Base-by-base conservation (phyloP, 1,140 invertebrate species). In the Adoxophyes honmai region DNA sequence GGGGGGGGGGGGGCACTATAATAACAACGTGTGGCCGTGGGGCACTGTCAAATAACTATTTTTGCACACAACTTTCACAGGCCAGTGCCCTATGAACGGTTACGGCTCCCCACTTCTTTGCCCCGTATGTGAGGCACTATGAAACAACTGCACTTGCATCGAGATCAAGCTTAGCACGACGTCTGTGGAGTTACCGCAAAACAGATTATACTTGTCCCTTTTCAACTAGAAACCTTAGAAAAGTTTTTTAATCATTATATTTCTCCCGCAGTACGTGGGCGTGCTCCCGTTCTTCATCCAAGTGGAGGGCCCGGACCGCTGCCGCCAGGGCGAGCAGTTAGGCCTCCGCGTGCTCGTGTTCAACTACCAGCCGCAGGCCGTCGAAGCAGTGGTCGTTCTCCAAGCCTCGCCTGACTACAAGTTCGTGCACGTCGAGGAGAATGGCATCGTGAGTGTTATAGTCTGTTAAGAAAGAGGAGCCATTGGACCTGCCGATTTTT, bases 251-350 rank as follows among this genome's bases (percentile, higher is more conserved):
- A 39, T 39, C 13, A 39, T n/a, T 35, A 21, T 16, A 1, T 55
- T 70, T n/a, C n/a, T n/a, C n/a, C n/a, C 72, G 8, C 78, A 93
- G 86, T 97, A 97, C 80, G 91, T 94, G 28, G 96, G 95, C 2
- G 93, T 96, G 0, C 89, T 97, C 13, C 96, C 96, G 16, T 98
- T 99, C 91, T 98, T 95, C 81, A 98, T 99, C 42, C 97, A 96
- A 69, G 95, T 99, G 8, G 98, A 99, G 85, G 97, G 98, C 91
- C 97, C 98, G 0, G 91, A 90, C 0, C 84, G 89, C 10, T 95
- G 96, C 69, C 92, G 93, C 14, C 94, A 97, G 75, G 98, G 98
- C 13, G 98, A 99, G 88, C 98, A 99, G 88, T 91, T 99, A 33
- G 98, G 97, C 3, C 91, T 99, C 0, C 90, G 98, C 13, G 95